These are phyloP conservation scores for Porites rus DNA, from an alignment of 92 coral and sea anemone genomes.

Conservation along the genomic window DNA sequence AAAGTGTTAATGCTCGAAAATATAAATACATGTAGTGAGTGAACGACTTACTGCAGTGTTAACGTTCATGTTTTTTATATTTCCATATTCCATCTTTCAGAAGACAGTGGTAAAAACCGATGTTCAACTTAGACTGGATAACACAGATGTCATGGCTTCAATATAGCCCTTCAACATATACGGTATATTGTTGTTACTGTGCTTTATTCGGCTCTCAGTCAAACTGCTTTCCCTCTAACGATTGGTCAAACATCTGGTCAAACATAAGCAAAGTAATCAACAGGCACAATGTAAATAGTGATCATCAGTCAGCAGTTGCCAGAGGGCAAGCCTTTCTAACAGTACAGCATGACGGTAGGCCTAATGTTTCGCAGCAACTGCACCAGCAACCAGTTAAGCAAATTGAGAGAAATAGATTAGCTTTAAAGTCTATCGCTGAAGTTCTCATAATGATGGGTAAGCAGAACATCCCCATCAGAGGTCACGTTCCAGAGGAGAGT, in stretches of 20 bases:
- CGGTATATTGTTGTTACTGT: conserved; percentile 12
- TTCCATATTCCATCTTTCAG: not conserved
- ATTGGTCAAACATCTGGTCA: not conserved
- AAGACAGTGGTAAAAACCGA: conserved; percentile 2
- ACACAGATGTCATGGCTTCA: not conserved
- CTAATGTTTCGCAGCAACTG: not conserved
- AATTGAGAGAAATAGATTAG: not conserved
- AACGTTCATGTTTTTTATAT: not conserved
- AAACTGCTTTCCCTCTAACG: conserved; percentile 1
- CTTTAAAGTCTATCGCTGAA: not conserved
- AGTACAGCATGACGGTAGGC: conserved; percentile 13
- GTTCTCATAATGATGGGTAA: conserved; percentile 11
- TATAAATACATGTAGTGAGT: too few relatives aligned
- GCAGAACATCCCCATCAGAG: conserved; percentile 23
- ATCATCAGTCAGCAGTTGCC: conserved; percentile 17
- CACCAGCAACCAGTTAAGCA: not conserved
- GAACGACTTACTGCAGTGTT: too few relatives aligned
- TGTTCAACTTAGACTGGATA: not conserved
- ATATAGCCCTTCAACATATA: conserved; percentile 22
- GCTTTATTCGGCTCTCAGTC: conserved; percentile 10
- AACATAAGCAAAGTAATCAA: conserved; percentile 11
- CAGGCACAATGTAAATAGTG: conserved; percentile 9
- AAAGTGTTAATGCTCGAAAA: not conserved
- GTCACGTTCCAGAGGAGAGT: conserved; percentile 1
- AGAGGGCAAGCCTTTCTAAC: conserved; percentile 12